Percentiles rank a stretch among this genome's conserved stretches.
Evolutionary conservation across 2,888 invertebrate species (phyloP).

Genomic region (Leptopilina myrica): DNA sequence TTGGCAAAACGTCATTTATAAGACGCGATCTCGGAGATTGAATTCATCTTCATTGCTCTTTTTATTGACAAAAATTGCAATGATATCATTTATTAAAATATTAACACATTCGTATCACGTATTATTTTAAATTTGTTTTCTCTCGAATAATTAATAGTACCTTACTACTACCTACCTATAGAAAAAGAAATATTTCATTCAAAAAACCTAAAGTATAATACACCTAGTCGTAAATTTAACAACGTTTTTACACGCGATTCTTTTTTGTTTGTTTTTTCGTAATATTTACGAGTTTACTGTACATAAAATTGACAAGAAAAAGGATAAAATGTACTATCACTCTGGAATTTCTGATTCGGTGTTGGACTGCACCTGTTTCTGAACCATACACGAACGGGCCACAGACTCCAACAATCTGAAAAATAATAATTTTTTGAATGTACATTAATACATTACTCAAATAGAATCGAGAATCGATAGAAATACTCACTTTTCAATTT

Average conservation of each 20-base stretch:
- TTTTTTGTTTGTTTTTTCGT: slow-evolving; percentile 58
- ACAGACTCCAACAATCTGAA: slow-evolving; percentile 95
- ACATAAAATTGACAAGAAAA: slow-evolving; percentile 65
- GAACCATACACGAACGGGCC: slow-evolving; percentile 95
- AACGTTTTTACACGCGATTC: slow-evolving; percentile 73
- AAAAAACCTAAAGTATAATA: slow-evolving; percentile 70
- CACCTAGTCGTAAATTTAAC: slow-evolving; percentile 72
- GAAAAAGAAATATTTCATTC: slow-evolving; percentile 52
- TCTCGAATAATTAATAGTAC: slow-evolving; percentile 52
- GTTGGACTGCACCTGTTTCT: slow-evolving; percentile 84
- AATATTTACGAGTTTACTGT: slow-evolving; percentile 69
- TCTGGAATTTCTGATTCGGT: slow-evolving; percentile 84
- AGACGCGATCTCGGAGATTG: slow-evolving; percentile 70
- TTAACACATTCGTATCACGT: slow-evolving; percentile 73
- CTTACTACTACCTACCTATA: slow-evolving; percentile 51
- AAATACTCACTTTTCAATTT: slow-evolving; percentile 95
- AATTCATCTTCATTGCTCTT: slow-evolving; percentile 64
- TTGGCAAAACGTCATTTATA: slow-evolving; percentile 63
- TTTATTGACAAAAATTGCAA: slow-evolving; percentile 64
- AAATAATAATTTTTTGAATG: slow-evolving; percentile 54
- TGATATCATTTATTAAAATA: slow-evolving; percentile 73
- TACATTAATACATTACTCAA: too few relatives aligned
- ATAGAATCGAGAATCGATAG: too few relatives aligned
- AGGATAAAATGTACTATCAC: slow-evolving; percentile 78
- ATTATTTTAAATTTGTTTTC: slow-evolving; percentile 55